Conservation (phyloP, 1,140 invertebrate genomes). For the Heliconius congener region DNA sequence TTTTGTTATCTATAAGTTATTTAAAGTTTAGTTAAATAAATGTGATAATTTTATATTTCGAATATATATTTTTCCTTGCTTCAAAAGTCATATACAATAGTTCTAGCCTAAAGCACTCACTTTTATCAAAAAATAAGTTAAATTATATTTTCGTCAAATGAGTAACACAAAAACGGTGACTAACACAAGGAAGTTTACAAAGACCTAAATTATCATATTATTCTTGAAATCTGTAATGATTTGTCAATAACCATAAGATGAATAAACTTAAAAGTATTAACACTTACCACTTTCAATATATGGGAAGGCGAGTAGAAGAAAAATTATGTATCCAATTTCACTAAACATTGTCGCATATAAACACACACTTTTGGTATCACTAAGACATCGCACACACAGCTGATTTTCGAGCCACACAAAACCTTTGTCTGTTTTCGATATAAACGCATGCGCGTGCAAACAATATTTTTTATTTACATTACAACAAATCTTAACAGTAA, state of each 20-base stretch:
- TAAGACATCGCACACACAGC: slow-evolving; percentile 81
- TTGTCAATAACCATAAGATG: slow-evolving; percentile 5
- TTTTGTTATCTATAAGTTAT: too few species aligned
- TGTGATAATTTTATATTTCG: too few species aligned
- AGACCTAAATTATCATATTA: not conserved
- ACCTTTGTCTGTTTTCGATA: slow-evolving; percentile 82
- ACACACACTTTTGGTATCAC: slow-evolving; percentile 75
- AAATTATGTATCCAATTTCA: slow-evolving; percentile 83
- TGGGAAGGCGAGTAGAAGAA: slow-evolving; percentile 81
- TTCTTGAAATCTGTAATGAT: slow-evolving; percentile 11
- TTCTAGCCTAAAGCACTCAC: not conserved
- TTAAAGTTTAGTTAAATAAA: too few species aligned
- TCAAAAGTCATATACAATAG: not conserved
- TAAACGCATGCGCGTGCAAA: slow-evolving; percentile 79
- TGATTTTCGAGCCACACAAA: slow-evolving; percentile 82
- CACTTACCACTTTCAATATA: slow-evolving; percentile 83
- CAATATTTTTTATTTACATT: slow-evolving; percentile 81
- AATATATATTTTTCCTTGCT: not conserved
- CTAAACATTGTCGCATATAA: slow-evolving; percentile 82
- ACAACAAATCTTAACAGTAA: slow-evolving; percentile 65
- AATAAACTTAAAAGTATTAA: slow-evolving; percentile 14
- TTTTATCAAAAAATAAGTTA: not conserved
- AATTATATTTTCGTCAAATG: not conserved
- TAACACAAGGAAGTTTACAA: slow-evolving; percentile 14
- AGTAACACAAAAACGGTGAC: slow-evolving; percentile 18